Percentiles rank a stretch among this genome's conserved stretches.
phyloP scores from a whole-genome alignment of 2,797 vertebrate species.

The Halcyon leucocephala region DNA sequence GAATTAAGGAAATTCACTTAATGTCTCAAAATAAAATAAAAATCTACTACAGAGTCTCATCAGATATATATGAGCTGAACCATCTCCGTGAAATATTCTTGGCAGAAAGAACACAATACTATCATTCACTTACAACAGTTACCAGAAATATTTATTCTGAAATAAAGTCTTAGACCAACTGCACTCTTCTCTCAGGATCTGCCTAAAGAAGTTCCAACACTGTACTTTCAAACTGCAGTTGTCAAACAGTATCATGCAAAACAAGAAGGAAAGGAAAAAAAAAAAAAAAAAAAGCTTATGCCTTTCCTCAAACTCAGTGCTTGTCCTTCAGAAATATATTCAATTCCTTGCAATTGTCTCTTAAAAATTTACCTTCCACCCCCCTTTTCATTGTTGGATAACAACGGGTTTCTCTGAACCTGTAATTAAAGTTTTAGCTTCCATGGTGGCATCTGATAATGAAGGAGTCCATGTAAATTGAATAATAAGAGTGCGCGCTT shows the following conservation, averaged over 20 bases:
- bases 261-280: not conserved
- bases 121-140: not conserved
- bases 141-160: not conserved
- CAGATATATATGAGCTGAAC: not conserved
- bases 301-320: not conserved
- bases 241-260: not conserved
- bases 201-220: not conserved
- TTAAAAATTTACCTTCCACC: not conserved
- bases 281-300: not conserved
- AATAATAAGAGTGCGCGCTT: not conserved
- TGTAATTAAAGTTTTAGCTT: conserved; percentile 19
- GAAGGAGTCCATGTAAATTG: not conserved
- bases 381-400: not conserved
- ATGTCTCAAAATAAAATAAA: not conserved
- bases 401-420: not conserved
- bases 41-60: not conserved
- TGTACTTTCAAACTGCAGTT: not conserved
- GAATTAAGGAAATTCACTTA: not conserved
- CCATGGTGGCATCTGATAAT: not conserved
- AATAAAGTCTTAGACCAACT: not conserved
- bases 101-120: not conserved
- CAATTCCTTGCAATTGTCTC: not conserved
- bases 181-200: not conserved
- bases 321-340: not conserved
- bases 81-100: not conserved